Evolutionary conservation across 35 echinoderm and acorn worm genomes (phyloP), one percentile per base, ranked within the genome.

Genomic region (Heliocidaris erythrogramma): DNA sequence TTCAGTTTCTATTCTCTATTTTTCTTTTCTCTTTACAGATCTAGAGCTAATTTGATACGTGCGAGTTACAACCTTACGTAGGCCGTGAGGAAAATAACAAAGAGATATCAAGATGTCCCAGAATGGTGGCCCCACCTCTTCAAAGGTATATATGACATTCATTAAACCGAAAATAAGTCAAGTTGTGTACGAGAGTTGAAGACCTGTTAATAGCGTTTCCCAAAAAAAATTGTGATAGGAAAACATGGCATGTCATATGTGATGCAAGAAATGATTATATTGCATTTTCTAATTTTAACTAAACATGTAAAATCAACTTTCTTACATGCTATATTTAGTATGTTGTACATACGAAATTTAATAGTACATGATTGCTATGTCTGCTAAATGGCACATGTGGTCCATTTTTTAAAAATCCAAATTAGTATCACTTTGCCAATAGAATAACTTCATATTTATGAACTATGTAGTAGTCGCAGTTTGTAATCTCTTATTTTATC

Each of bases 61-160:
- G 91, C 13, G 91, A 49, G 49, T 92, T 92, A 92, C 91, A 92
- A 92, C 49, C 49, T 92, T 32, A 92, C 27, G 5, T 92, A 59
- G 49, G 91, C 65, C 7, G 65, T 78, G 8, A 78, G 65, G 27
- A 78, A 7, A 21, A 78, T 78, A 56, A 56, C 52, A 10, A 53
- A 53, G 11, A 12, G 49, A 52, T 52, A 14, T 14, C 65, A 27
- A 27, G 65, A 78, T 78, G 65, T 78, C 65, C 7, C 65, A 78
- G 65, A n/a, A n/a, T 78, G 65, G 65, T n/a, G 14, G 65, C 27
- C 65, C 65, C 27, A 18, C 65, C 27, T 21, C 65, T 27, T 78
- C 65, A 78, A 78, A 78, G 65, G 65, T 78, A 78, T n/a, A n/a
- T n/a, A n/a, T n/a, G n/a, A n/a, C n/a, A n/a, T n/a, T n/a, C n/a